Evolutionary conservation across 2,888 invertebrate species (phyloP).

Genomic region (Phyllotreta striolata): DNA sequence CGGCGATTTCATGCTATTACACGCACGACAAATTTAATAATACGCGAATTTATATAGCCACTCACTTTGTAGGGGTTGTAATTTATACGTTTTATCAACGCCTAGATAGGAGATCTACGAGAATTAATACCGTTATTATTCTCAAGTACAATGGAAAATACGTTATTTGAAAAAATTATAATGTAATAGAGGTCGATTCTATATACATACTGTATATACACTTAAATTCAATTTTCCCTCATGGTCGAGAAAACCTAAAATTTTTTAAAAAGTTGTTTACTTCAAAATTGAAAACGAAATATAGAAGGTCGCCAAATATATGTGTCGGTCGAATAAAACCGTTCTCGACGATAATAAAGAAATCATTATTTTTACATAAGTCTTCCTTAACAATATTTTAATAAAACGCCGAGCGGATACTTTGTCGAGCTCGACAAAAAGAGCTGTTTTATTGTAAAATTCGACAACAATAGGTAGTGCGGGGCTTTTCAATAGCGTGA

Average conservation of each 20-base stretch:
- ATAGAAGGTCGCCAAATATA: constrained; percentile 5
- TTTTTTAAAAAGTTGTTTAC: too few relatives aligned
- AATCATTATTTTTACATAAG: constrained; percentile 19
- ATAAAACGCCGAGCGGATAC: background rate
- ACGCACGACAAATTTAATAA: constrained; percentile 2
- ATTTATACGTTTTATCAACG: background rate
- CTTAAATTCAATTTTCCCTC: too few relatives aligned
- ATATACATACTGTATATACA: too few relatives aligned
- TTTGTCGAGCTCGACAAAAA: background rate
- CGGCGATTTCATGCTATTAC: constrained; percentile 5
- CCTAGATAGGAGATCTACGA: too few relatives aligned
- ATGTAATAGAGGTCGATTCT: too few relatives aligned
- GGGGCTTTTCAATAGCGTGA: background rate
- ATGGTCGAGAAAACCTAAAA: too few relatives aligned
- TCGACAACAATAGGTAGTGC: constrained; percentile 2
- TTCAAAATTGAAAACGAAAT: background rate
- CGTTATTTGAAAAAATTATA: too few relatives aligned
- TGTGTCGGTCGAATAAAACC: constrained; percentile 4
- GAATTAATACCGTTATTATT: too few relatives aligned
- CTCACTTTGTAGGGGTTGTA: background rate
- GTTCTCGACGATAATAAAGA: constrained; percentile 1
- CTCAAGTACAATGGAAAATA: too few relatives aligned
- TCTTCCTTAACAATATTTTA: constrained; percentile 15
- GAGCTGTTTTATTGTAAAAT: constrained; percentile 11
- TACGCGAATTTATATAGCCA: background rate